A percentile compares a stretch with the other conserved stretches of the same genome.
phyloP scores from a whole-genome alignment of 2,113 vertebrate genomes.

The Pelmatolapia mariae region DNA sequence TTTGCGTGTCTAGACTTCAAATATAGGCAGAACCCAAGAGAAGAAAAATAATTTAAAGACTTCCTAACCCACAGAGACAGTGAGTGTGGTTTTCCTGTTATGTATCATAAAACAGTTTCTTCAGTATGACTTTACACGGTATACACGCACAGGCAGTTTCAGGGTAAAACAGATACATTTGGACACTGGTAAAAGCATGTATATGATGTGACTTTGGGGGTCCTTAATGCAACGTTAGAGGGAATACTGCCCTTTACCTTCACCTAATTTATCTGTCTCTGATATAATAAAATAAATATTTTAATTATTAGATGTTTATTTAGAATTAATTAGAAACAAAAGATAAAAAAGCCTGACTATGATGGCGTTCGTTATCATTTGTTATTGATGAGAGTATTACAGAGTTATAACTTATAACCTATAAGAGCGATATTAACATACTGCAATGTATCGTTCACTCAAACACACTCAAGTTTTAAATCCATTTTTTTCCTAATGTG shows the following conservation, averaged over 20 bases:
- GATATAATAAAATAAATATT: neutral
- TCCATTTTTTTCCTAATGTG: neutral
- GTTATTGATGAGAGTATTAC: neutral
- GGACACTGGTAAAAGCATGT: neutral
- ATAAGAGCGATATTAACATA: neutral
- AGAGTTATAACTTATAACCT: neutral
- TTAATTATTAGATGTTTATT: neutral
- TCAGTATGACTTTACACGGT: neutral
- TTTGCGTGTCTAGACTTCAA: neutral
- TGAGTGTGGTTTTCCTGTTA: neutral
- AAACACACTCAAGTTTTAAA: neutral
- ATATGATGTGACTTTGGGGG: neutral
- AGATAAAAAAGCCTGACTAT: accelerated
- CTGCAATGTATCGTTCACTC: neutral
- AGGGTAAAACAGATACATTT: neutral
- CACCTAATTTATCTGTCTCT: neutral
- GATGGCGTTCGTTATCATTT: neutral
- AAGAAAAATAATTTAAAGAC: neutral
- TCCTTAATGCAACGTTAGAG: neutral
- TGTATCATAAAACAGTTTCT: neutral
- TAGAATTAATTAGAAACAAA: neutral
- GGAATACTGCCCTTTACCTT: neutral
- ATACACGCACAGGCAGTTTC: neutral
- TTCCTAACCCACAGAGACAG: neutral
- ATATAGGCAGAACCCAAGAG: neutral